phyloP scores from a whole-genome alignment of 2,888 invertebrate genomes.

The Cheilosia vernalis region DNA sequence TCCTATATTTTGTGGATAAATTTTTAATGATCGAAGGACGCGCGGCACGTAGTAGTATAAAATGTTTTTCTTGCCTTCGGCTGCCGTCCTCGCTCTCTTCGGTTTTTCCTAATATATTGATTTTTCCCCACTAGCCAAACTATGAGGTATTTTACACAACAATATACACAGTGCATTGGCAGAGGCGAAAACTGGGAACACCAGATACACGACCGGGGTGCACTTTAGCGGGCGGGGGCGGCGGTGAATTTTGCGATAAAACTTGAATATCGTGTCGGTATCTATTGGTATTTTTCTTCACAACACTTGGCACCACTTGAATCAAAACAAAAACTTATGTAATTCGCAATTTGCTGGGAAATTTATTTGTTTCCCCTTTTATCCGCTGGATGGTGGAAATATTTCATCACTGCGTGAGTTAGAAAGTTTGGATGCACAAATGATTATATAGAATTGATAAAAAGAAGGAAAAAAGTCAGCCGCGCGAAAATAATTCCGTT shows the following conservation, averaged over 20 bases:
- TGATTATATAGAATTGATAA: slow-evolving; percentile 3
- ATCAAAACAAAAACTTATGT: slow-evolving; percentile 62
- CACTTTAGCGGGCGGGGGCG: slow-evolving; percentile 6
- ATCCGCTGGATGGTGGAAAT: not conserved
- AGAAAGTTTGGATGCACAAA: slow-evolving; percentile 1
- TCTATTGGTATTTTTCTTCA: slow-evolving; percentile 18
- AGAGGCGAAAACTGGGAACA: slow-evolving; percentile 25
- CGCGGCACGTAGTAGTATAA: slow-evolving; percentile 18
- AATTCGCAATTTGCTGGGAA: slow-evolving; percentile 14
- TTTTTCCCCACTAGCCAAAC: slow-evolving; percentile 60
- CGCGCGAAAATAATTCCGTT: slow-evolving; percentile 26
- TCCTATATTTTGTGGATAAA: slow-evolving; percentile 32
- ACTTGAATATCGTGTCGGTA: slow-evolving; percentile 46
- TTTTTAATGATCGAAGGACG: slow-evolving; percentile 57
- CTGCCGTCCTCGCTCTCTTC: slow-evolving; percentile 8
- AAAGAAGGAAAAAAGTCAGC: slow-evolving; percentile 3
- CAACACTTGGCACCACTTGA: slow-evolving; percentile 44
- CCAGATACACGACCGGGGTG: slow-evolving; percentile 22
- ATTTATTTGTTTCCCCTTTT: not conserved
- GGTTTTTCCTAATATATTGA: slow-evolving; percentile 58
- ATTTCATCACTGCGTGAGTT: slow-evolving; percentile 4
- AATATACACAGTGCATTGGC: not conserved
- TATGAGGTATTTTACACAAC: slow-evolving; percentile 25
- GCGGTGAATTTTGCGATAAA: slow-evolving; percentile 25
- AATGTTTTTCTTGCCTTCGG: slow-evolving; percentile 1